phyloP scores from a whole-genome alignment of 1,140 invertebrate species.

The Drosophila parvula region DNA sequence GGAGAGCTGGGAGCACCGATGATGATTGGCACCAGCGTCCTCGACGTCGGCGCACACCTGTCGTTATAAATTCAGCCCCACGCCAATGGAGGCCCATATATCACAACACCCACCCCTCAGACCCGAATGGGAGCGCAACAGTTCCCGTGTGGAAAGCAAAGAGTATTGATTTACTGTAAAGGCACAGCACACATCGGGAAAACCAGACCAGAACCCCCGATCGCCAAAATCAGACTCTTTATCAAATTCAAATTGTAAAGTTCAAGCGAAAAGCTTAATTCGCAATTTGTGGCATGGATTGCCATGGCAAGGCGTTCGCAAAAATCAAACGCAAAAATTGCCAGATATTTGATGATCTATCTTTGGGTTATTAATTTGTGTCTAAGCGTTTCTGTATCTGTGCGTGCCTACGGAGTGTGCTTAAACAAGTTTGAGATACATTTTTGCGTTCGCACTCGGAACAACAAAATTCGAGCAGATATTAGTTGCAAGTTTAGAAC shows the following conservation, averaged over 20 bases:
- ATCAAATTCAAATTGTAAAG: constrained; percentile 21
- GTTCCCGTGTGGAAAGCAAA: constrained; percentile 26
- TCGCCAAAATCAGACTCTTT: constrained; percentile 8
- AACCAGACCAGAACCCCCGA: constrained; percentile 25
- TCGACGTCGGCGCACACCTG: constrained; percentile 57
- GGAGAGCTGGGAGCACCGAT: constrained; percentile 21
- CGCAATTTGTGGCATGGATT: background rate
- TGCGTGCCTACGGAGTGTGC: constrained; percentile 43
- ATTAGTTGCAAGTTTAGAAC: constrained; percentile 23
- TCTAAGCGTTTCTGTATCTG: constrained; percentile 28
- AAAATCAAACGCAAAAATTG: constrained; percentile 28
- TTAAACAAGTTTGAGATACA: constrained; percentile 57
- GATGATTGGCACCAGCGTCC: constrained; percentile 48
- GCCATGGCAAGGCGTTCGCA: background rate
- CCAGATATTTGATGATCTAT: constrained; percentile 41
- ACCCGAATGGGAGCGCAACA: constrained; percentile 14
- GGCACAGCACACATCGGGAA: constrained; percentile 9
- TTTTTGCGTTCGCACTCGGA: constrained; percentile 22
- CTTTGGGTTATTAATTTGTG: constrained; percentile 42
- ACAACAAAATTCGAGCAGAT: constrained; percentile 3
- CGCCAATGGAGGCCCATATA: constrained; percentile 55
- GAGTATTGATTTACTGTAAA: constrained; percentile 51
- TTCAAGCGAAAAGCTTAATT: constrained; percentile 28
- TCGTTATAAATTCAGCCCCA: constrained; percentile 71
- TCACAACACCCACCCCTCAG: constrained; percentile 32